phyloP scores from a whole-genome alignment of 2,888 invertebrate species.

The Erynnis tages region DNA sequence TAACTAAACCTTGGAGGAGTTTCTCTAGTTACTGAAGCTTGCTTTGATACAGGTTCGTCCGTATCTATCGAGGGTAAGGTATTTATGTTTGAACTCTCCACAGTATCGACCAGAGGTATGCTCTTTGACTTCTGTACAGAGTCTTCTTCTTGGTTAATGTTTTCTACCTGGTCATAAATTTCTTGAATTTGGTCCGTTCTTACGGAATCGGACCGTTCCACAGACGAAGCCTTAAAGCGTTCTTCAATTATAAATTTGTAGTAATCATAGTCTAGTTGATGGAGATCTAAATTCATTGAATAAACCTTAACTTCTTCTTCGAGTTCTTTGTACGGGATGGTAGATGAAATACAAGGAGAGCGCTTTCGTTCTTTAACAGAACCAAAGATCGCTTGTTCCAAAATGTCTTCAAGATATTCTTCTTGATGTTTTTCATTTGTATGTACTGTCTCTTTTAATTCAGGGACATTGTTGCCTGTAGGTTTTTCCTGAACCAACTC shows the following conservation, averaged over 20 bases:
- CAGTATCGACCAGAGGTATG: not conserved
- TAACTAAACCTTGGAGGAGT: slow-evolving; percentile 6
- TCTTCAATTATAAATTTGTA: slow-evolving; percentile 45
- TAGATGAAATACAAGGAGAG: slow-evolving; percentile 34
- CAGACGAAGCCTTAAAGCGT: slow-evolving; percentile 29
- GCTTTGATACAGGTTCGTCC: not conserved
- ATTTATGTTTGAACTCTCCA: not conserved
- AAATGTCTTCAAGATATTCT: slow-evolving; percentile 44
- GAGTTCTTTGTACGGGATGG: slow-evolving; percentile 57
- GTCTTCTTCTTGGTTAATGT: not conserved
- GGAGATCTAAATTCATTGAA: slow-evolving; percentile 55
- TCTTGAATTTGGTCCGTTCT: not conserved
- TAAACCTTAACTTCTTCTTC: slow-evolving; percentile 63
- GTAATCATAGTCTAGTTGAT: slow-evolving; percentile 59
- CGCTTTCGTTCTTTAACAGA: slow-evolving; percentile 81
- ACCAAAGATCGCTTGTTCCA: slow-evolving; percentile 83
- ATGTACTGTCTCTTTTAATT: not conserved
- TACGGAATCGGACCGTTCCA: slow-evolving; percentile 1
- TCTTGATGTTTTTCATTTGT: slow-evolving; percentile 30
- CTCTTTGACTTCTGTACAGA: no score
- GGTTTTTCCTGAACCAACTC: no score
- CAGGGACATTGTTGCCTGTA: not conserved
- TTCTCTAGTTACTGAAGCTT: not conserved
- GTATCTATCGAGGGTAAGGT: not conserved
- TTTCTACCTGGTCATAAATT: not conserved